phyloP scores from a whole-genome alignment of 2,113 vertebrate genomes.

The Campylorhamphus procurvoides region DNA sequence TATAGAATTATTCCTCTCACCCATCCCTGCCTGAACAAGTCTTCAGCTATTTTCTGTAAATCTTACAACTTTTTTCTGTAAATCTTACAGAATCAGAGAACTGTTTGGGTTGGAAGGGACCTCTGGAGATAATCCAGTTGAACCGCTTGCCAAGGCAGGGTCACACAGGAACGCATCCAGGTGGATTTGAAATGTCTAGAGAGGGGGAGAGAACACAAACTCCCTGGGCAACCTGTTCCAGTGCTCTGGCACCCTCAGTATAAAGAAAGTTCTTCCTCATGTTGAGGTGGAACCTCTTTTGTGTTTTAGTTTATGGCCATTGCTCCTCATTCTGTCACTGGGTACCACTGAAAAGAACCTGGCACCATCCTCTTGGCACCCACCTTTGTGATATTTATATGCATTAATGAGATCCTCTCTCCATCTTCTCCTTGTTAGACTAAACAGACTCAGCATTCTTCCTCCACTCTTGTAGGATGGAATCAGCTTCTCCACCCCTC shows the following conservation, averaged over 20 bases:
- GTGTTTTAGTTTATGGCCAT: not conserved
- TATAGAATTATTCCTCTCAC: not conserved
- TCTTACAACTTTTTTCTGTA: not conserved
- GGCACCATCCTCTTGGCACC: not conserved
- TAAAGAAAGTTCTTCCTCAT: not conserved
- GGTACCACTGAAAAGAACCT: not conserved
- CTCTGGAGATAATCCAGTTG: not conserved
- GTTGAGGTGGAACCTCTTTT: not conserved
- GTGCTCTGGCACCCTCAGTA: not conserved
- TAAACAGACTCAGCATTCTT: not conserved
- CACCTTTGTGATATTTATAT: not conserved
- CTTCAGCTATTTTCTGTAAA: not conserved
- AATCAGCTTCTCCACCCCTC: not conserved
- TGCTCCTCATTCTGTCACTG: fast-evolving
- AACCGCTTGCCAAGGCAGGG: not conserved
- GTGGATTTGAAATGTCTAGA: not conserved
- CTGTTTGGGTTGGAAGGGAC: not conserved
- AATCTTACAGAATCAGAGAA: not conserved
- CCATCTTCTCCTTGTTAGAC: fast-evolving
- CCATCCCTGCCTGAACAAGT: not conserved
- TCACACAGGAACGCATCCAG: not conserved
- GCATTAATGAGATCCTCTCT: not conserved
- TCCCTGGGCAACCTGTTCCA: not conserved
- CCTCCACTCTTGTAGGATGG: not conserved
- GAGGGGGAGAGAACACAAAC: fast-evolving